Percentiles rank a stretch among this genome's conserved stretches.
Conservation (phyloP, 2,113 vertebrate species). For the Rhinoderma darwinii region DNA sequence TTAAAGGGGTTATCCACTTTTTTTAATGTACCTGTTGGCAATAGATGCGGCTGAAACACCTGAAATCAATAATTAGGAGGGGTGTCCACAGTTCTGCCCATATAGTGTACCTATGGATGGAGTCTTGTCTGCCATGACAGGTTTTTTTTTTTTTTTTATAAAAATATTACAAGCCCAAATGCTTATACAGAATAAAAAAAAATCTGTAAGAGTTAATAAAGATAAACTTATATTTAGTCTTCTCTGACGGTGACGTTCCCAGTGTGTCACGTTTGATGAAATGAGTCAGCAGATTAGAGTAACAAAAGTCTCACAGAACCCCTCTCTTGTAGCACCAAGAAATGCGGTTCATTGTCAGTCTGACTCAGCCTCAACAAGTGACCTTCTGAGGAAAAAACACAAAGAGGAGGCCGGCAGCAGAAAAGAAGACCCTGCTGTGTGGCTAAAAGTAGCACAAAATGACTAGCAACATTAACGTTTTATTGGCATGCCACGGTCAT, state of each 20-base stretch:
- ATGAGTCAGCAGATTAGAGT: conserved; percentile 46
- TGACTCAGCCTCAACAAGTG: conserved; percentile 46
- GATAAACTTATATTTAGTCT: conserved; percentile 13
- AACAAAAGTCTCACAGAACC: conserved; percentile 10
- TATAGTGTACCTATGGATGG: background rate
- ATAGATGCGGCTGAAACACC: too few species aligned
- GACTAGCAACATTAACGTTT: conserved; percentile 4
- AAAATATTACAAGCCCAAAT: background rate
- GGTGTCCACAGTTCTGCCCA: background rate
- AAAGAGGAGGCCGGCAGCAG: background rate
- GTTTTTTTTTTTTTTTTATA: too few species aligned
- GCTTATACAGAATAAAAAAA: background rate
- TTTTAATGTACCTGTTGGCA: too few species aligned
- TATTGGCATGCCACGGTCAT: background rate
- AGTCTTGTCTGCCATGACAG: background rate
- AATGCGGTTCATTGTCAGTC: conserved; percentile 35
- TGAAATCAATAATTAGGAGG: too few species aligned
- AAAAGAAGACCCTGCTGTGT: conserved; percentile 36
- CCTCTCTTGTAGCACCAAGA: conserved; percentile 24
- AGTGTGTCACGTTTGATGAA: conserved; percentile 23
- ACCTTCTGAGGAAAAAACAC: conserved; percentile 42
- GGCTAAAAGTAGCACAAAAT: conserved; percentile 2
- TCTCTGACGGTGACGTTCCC: background rate
- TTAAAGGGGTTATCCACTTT: too few species aligned
- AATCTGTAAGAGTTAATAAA: conserved; percentile 4